Conservation (phyloP, 1,140 invertebrate species). For the Bombus waltoni region DNA sequence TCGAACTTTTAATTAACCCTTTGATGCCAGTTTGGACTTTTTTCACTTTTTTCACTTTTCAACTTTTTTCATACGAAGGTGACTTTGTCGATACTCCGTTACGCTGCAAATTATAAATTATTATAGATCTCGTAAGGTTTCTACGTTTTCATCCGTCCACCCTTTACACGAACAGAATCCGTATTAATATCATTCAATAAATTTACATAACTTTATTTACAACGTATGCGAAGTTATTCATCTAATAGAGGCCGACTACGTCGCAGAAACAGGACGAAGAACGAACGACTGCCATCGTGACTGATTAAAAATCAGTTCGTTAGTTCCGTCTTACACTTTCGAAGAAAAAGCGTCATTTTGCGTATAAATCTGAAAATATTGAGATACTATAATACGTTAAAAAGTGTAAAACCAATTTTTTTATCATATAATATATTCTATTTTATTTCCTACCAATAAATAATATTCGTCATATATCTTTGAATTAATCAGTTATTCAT, state of each 20-base stretch:
- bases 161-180: background rate
- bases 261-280: background rate
- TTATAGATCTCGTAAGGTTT: background rate
- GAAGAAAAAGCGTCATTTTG: background rate
- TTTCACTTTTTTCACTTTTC: too few species aligned
- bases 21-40: background rate
- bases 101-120: background rate
- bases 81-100: background rate
- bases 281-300: background rate
- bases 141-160: background rate
- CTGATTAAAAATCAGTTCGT: constrained; percentile 1
- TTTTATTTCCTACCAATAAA: too few species aligned
- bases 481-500: too few species aligned
- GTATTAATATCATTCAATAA: background rate
- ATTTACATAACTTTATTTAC: background rate
- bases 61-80: background rate
- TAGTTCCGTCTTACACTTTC: background rate
- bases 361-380: background rate
- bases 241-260: background rate
- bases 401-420: background rate
- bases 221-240: background rate
- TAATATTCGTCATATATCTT: too few species aligned
- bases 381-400: background rate
- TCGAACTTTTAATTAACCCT: constrained; percentile 41
- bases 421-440: background rate